A percentile compares a stretch with the other conserved stretches of the same genome.
phyloP scores from a whole-genome alignment of 2,113 vertebrate genomes.

The Clinocottus analis region DNA sequence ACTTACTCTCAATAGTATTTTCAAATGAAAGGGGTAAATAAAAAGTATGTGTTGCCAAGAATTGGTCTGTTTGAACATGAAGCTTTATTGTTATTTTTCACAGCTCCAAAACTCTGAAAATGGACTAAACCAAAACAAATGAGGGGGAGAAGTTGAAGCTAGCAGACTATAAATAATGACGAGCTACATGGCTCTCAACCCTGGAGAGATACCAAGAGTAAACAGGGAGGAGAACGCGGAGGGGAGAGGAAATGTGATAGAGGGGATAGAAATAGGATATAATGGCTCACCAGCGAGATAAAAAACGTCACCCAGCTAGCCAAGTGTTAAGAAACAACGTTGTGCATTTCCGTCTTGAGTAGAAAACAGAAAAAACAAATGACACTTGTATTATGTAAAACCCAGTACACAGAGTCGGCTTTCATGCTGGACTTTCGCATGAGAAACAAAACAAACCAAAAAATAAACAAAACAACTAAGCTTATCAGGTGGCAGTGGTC shows the following conservation, averaged over 20 bases:
- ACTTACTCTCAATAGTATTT: constrained; percentile 13
- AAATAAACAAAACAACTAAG: not conserved
- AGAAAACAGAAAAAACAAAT: constrained; percentile 9
- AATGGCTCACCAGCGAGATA: not conserved
- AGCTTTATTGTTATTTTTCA: not conserved
- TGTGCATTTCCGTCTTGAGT: constrained; percentile 16
- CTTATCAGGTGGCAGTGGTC: constrained; percentile 16
- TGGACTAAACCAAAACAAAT: constrained; percentile 1
- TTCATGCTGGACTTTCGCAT: not conserved
- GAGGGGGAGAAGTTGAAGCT: not conserved
- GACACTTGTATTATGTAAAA: constrained; percentile 30
- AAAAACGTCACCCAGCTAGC: constrained; percentile 14
- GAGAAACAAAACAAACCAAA: constrained; percentile 18
- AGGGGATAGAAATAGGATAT: not conserved
- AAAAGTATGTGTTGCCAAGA: not conserved
- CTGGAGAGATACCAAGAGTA: not conserved
- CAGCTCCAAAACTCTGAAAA: not conserved
- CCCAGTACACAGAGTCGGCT: not conserved
- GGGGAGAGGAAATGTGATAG: not conserved
- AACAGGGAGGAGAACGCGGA: not conserved
- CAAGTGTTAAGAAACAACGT: constrained; percentile 7
- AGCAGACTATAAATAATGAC: constrained; percentile 22
- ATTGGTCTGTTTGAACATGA: not conserved
- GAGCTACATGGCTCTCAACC: constrained; percentile 5
- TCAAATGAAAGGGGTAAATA: not conserved